Evolutionary conservation across 2,797 vertebrate genomes (phyloP), one percentile per base, ranked within the genome.

Genomic region (Nothura maculosa): DNA sequence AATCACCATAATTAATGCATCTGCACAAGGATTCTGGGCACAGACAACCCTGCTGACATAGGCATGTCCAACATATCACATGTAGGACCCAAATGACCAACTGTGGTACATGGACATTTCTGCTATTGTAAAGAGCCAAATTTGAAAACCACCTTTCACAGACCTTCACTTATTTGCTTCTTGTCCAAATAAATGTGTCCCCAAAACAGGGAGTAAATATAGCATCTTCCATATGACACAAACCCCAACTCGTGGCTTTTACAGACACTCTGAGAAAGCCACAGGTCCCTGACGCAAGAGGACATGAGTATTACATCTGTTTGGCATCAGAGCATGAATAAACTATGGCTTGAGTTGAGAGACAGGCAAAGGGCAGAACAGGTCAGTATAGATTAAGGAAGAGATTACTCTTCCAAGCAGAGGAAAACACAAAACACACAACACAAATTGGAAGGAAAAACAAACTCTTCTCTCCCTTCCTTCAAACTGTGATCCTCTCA

Each of bases 41-140:
- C 52, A 61, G 60, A 63, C 30, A 27, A 9, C 57, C n/a, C 74
- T 75, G 55, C 57, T 72, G 90, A 45, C 48, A 67, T 45, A 27
- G 32, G 32, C 36, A 22, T 1, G 0, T 28, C 32, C 25, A 12
- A 80, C n/a, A 68, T 15, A 25, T 75, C 70, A 11, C 34, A 2
- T 1, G 12, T 11, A 1, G 42, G 24, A 66, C 48, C 38, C 0
- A 0, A 15, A 48, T 1, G 0, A 40, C 62, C 5, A 0, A 32
- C 28, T 42, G 1, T 7, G 48, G 58, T 7, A 47, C 22, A 2
- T 0, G 0, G 12, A 10, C 40, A 18, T 66, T 50, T 60, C 22
- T 74, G 20, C 28, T 61, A 52, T 4, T 63, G 27, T 28, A 27
- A 77, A 14, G 42, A 87, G 13, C 4, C 42, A 57, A 22, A 10